Percentiles rank a stretch among this genome's conserved stretches.
Evolutionary conservation across 2,888 invertebrate species (phyloP).

Genomic region (Hydropsyche betteni): DNA sequence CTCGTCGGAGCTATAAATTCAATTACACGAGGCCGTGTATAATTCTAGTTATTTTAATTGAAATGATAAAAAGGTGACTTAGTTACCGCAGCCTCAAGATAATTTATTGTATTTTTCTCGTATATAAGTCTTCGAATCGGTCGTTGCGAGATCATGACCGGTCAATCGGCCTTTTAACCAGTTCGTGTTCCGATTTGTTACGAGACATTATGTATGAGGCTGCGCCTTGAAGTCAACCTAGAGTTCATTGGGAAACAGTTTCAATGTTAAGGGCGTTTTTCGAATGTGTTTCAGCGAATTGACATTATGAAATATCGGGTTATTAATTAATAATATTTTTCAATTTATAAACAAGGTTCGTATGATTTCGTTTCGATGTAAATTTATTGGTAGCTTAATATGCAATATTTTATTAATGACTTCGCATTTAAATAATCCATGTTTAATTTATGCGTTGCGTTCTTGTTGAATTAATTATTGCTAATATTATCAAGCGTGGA

Average conservation of each 20-base stretch:
- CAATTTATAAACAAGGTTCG: too few relatives aligned
- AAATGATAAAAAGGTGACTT: too few relatives aligned
- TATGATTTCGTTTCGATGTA: too few relatives aligned
- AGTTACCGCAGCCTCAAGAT: too few relatives aligned
- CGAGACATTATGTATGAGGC: constrained; percentile 7
- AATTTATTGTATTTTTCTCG: background rate
- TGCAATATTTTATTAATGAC: background rate
- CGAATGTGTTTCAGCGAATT: background rate
- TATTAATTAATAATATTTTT: background rate
- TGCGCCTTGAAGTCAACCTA: constrained; percentile 1
- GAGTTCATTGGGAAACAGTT: background rate
- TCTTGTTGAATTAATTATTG: background rate
- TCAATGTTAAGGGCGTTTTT: constrained; percentile 20
- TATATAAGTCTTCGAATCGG: constrained; percentile 9
- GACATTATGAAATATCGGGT: background rate
- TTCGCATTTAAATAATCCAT: background rate
- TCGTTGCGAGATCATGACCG: constrained; percentile 33
- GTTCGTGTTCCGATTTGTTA: constrained; percentile 20
- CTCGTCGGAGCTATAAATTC: too few relatives aligned
- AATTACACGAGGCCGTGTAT: too few relatives aligned
- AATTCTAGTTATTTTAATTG: too few relatives aligned
- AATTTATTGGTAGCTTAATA: too few relatives aligned
- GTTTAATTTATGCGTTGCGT: background rate
- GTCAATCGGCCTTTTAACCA: constrained; percentile 28
- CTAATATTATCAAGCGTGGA: background rate